Percentiles rank a stretch among this genome's conserved stretches.
Evolutionary conservation across 2,113 vertebrate genomes (phyloP).

Genomic region (Nibea albiflora): DNA sequence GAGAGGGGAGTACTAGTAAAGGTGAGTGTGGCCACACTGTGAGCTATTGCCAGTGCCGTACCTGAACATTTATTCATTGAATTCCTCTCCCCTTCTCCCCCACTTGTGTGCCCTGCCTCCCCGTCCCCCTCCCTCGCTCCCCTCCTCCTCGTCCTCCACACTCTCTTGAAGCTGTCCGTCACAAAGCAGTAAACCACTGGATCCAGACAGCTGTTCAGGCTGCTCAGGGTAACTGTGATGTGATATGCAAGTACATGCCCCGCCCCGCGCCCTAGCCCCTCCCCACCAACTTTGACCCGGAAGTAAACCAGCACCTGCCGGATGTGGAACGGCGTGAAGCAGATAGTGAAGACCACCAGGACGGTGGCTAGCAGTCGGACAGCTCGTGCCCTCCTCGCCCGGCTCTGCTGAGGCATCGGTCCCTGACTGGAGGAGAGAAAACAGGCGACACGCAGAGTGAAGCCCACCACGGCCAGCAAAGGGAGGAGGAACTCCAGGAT

Average conservation of each 20-base stretch:
- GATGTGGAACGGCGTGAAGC: slow-evolving; percentile 95
- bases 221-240: slow-evolving; percentile 93
- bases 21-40: slow-evolving; percentile 72
- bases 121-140: slow-evolving; percentile 50
- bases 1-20: slow-evolving; percentile 50
- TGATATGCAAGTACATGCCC: slow-evolving; percentile 90
- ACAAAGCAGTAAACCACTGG: slow-evolving; percentile 98
- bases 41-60: slow-evolving; percentile 64
- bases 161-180: slow-evolving; percentile 92
- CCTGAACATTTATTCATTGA: slow-evolving; percentile 73
- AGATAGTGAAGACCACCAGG: slow-evolving; percentile 93
- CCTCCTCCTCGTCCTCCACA: slow-evolving; percentile 64
- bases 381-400: slow-evolving; percentile 88
- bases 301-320: slow-evolving; percentile 89
- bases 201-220: slow-evolving; percentile 97
- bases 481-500: slow-evolving; percentile 94
- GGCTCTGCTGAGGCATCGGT: slow-evolving; percentile 91
- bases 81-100: slow-evolving; percentile 70
- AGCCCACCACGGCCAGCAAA: slow-evolving; percentile 89
- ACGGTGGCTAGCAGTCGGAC: slow-evolving; percentile 91
- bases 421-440: slow-evolving; percentile 86
- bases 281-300: slow-evolving; percentile 76
- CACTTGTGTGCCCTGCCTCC: slow-evolving; percentile 69
- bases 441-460: slow-evolving; percentile 91
- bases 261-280: slow-evolving; percentile 63